Percentiles rank a stretch among this genome's conserved stretches.
phyloP scores from a whole-genome alignment of 1,140 invertebrate genomes.

The Chrysoperla carnea region DNA sequence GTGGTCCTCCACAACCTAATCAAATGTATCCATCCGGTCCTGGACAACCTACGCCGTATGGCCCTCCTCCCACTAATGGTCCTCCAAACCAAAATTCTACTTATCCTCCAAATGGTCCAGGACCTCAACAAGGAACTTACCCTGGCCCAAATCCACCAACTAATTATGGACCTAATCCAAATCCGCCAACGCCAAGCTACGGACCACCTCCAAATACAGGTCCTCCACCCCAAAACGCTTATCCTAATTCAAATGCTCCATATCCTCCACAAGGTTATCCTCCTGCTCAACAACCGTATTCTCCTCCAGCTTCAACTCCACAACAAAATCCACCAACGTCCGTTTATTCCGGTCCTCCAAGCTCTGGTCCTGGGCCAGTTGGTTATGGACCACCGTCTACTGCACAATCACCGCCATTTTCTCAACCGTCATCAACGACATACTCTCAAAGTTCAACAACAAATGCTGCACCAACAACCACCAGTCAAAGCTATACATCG shows the following conservation, averaged over 20 bases:
- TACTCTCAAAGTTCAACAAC: conserved; percentile 13
- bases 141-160: conserved; percentile 17
- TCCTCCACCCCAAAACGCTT: conserved; percentile 17
- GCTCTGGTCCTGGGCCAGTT: conserved; percentile 16
- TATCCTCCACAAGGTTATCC: conserved; percentile 17
- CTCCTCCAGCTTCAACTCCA: conserved; percentile 7
- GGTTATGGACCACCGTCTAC: conserved; percentile 20
- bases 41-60: conserved; percentile 1
- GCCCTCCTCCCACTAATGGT: conserved; percentile 9
- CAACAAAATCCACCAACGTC: conserved; percentile 18
- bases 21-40: not conserved
- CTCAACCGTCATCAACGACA: conserved; percentile 12
- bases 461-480: conserved; percentile 12
- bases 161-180: not conserved
- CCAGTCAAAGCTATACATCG: not conserved
- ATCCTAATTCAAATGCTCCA: conserved; percentile 6
- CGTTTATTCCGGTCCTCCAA: conserved; percentile 12
- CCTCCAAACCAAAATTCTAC: conserved; percentile 9
- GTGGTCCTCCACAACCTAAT: conserved; percentile 12
- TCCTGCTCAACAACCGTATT: conserved; percentile 7
- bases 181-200: conserved; percentile 9
- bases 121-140: not conserved
- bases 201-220: conserved; percentile 12
- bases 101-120: not conserved
- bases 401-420: conserved; percentile 18